phyloP scores from a whole-genome alignment of 2,888 invertebrate species.

The Corbicula japonica region DNA sequence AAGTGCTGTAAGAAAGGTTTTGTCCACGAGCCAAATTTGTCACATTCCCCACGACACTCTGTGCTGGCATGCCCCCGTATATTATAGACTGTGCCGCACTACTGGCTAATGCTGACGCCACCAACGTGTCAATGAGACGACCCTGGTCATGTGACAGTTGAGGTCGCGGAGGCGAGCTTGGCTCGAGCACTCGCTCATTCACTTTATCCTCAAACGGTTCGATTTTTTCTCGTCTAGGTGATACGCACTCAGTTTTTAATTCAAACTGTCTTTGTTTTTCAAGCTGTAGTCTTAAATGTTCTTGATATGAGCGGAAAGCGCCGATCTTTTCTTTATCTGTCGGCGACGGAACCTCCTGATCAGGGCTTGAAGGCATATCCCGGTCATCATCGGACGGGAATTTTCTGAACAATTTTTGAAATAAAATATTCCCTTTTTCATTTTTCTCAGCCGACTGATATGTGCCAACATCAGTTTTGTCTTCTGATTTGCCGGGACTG shows the following conservation, averaged over 20 bases:
- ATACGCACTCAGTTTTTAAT: conserved; percentile 30
- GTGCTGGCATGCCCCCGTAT: conserved; percentile 31
- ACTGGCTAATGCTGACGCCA: conserved; percentile 63
- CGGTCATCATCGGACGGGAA: conserved; percentile 55
- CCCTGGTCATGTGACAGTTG: conserved; percentile 51
- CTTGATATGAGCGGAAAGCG: conserved; percentile 44
- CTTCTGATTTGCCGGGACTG: too few relatives aligned
- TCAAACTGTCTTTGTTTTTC: conserved; percentile 34
- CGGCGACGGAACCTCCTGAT: conserved; percentile 44
- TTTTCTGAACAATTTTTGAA: conserved; percentile 60
- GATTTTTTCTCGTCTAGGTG: conserved; percentile 28
- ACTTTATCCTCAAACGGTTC: background rate
- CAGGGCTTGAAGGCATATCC: conserved; percentile 59
- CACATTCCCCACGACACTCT: conserved; percentile 1
- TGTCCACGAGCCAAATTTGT: conserved; percentile 28
- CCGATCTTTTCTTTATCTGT: conserved; percentile 32
- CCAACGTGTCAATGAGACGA: conserved; percentile 60
- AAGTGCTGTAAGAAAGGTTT: conserved; percentile 19
- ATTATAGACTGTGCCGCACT: conserved; percentile 64
- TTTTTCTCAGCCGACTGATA: too few relatives aligned
- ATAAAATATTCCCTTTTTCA: conserved; percentile 34
- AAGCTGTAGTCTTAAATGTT: conserved; percentile 45
- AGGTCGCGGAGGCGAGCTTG: conserved; percentile 18
- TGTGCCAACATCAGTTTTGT: background rate
- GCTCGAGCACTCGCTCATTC: conserved; percentile 10